phyloP scores from a whole-genome alignment of 2,888 invertebrate species.

The Terebella lapidaria region DNA sequence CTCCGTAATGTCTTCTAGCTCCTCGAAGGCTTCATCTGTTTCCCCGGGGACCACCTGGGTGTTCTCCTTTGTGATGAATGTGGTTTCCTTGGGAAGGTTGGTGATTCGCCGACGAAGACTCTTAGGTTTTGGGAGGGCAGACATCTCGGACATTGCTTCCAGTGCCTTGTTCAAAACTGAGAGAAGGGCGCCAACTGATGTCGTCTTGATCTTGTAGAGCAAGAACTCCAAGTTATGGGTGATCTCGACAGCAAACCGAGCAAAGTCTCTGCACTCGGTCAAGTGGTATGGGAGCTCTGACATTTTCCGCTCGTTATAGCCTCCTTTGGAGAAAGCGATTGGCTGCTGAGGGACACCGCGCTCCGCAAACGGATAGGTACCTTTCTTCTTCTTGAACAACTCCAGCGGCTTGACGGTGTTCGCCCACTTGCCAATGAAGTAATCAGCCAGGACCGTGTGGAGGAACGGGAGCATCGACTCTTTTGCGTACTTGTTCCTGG shows the following conservation, averaged over 20 bases:
- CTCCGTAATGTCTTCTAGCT: neutral
- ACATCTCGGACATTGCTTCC: neutral
- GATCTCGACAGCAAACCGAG: neutral
- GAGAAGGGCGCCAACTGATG: neutral
- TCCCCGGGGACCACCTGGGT: constrained; percentile 7
- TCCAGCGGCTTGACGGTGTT: constrained; percentile 31
- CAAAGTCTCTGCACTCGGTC: constrained; percentile 3
- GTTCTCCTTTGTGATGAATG: neutral
- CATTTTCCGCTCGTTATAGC: constrained; percentile 27
- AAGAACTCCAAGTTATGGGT: neutral
- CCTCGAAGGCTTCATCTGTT: constrained; percentile 14
- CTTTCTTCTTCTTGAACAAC: constrained; percentile 36
- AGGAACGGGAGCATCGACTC: constrained; percentile 5
- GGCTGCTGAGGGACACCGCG: constrained; percentile 35
- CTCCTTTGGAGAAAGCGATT: constrained; percentile 14
- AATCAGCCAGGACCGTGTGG: constrained; percentile 32
- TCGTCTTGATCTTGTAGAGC: neutral
- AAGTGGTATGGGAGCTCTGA: constrained; percentile 34
- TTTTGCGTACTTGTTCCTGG: constrained; percentile 19
- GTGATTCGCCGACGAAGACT: neutral
- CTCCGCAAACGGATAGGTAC: constrained; percentile 28
- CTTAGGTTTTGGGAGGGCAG: neutral
- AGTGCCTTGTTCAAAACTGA: neutral
- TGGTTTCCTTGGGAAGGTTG: neutral
- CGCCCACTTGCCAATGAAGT: constrained; percentile 37